Conservation (phyloP, 2,797 vertebrate genomes). For the Enteromius thamalakanensis region DNA sequence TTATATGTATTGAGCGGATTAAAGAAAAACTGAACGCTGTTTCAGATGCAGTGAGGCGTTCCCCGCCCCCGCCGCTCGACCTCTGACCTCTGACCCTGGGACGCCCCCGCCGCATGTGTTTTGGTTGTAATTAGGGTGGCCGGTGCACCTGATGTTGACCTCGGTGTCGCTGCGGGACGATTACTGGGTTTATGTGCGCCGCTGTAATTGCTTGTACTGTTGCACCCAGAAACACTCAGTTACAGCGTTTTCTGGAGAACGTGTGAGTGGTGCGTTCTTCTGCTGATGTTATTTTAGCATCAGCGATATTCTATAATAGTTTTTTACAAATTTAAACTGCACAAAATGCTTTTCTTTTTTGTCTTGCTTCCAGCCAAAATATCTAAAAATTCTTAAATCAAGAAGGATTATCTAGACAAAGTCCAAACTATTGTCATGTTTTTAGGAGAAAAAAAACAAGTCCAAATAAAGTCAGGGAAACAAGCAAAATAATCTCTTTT, state of each 20-base stretch:
- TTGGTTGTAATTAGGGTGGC: constrained; percentile 84
- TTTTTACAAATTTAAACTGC: no score
- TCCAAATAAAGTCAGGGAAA: no score
- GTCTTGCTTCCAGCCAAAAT: no score
- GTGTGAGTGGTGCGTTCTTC: not conserved
- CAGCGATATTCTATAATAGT: no score
- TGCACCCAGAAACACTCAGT: constrained; percentile 4
- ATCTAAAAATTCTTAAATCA: no score
- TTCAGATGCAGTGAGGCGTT: not conserved
- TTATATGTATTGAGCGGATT: not conserved
- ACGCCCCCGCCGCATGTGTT: constrained; percentile 77
- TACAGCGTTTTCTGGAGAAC: not conserved
- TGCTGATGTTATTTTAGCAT: not conserved
- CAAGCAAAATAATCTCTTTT: no score
- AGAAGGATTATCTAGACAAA: no score
- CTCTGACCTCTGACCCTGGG: constrained; percentile 76
- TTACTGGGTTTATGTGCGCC: not conserved
- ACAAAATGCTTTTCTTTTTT: no score
- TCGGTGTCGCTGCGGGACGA: constrained; percentile 71
- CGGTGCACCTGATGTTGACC: constrained; percentile 73
- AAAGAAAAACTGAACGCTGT: not conserved
- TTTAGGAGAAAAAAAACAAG: no score
- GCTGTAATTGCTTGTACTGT: constrained; percentile 30
- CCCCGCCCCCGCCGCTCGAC: constrained; percentile 61
- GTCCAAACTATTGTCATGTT: no score